phyloP scores from a whole-genome alignment of 2,113 vertebrate genomes.

The Prionailurus bengalensis region DNA sequence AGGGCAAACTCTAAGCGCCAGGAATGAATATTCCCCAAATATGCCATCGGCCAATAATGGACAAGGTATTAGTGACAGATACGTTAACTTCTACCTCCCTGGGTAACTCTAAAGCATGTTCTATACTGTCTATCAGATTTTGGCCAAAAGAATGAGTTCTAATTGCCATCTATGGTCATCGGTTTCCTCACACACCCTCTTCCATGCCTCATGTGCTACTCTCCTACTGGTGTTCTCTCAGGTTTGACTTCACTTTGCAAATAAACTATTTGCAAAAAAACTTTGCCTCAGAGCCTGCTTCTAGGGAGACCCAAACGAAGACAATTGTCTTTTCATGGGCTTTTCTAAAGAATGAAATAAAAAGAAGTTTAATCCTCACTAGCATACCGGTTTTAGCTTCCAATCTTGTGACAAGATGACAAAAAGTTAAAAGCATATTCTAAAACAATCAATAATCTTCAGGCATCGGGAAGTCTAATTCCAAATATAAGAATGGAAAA shows the following conservation, averaged over 20 bases:
- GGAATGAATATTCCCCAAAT: background rate
- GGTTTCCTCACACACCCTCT: background rate
- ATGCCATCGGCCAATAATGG: background rate
- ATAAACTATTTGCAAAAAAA: background rate
- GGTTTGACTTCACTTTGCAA: background rate
- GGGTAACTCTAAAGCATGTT: background rate
- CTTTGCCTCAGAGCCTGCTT: background rate
- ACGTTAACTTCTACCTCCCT: background rate
- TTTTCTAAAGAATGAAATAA: background rate
- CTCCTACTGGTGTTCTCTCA: background rate
- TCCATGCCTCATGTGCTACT: background rate
- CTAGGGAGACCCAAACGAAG: background rate
- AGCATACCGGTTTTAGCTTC: background rate
- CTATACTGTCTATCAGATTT: too few relatives aligned
- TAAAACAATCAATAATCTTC: background rate
- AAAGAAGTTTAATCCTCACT: background rate
- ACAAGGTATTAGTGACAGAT: background rate
- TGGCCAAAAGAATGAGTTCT: background rate
- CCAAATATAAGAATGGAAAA: constrained; percentile 36
- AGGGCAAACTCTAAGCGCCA: background rate
- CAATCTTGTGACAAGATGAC: background rate
- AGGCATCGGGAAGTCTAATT: background rate
- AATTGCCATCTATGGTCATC: rapidly evolving
- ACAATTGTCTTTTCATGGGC: background rate
- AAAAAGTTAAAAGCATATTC: background rate